These are phyloP conservation scores for Paradoxurus hermaphroditus DNA, from an alignment of 2,113 vertebrate genomes.

Conservation along the genomic window DNA sequence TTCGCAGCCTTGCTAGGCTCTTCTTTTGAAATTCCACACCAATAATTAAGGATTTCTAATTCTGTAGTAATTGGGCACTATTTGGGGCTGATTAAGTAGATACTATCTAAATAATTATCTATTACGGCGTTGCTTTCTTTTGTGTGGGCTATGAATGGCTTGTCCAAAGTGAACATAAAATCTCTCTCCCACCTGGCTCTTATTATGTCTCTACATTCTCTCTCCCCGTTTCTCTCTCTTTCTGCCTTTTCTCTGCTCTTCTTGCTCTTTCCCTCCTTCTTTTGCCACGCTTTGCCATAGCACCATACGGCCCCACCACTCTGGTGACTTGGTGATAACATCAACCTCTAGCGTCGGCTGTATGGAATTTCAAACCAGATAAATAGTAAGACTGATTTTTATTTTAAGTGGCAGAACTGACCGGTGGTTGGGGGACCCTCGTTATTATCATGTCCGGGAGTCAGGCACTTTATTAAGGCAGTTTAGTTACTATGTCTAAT, in stretches of 20 bases:
- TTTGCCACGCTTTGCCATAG: not conserved
- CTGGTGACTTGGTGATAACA: not conserved
- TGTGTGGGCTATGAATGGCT: slow-evolving; percentile 43
- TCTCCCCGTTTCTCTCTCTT: not conserved
- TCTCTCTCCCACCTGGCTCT: not conserved
- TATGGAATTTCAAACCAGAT: not conserved
- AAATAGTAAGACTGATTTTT: not conserved
- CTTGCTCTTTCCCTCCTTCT: not conserved
- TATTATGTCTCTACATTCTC: not conserved
- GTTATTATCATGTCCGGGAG: not conserved
- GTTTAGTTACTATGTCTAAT: not conserved
- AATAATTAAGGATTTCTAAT: slow-evolving; percentile 73
- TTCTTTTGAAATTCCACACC: slow-evolving; percentile 71
- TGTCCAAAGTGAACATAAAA: slow-evolving; percentile 35
- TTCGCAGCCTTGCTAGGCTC: slow-evolving; percentile 49
- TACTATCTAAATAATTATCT: slow-evolving; percentile 71
- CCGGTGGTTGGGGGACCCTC: not conserved
- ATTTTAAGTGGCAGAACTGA: not conserved
- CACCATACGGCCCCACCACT: not conserved
- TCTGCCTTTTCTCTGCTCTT: not conserved
- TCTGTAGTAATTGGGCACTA: slow-evolving; percentile 67
- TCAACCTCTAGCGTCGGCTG: not conserved
- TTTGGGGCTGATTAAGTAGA: slow-evolving; percentile 72
- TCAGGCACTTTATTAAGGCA: not conserved
- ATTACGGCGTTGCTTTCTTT: slow-evolving; percentile 40